Base-by-base conservation (phyloP, 2,888 invertebrate genomes). In the Xanthia icteritia region DNA sequence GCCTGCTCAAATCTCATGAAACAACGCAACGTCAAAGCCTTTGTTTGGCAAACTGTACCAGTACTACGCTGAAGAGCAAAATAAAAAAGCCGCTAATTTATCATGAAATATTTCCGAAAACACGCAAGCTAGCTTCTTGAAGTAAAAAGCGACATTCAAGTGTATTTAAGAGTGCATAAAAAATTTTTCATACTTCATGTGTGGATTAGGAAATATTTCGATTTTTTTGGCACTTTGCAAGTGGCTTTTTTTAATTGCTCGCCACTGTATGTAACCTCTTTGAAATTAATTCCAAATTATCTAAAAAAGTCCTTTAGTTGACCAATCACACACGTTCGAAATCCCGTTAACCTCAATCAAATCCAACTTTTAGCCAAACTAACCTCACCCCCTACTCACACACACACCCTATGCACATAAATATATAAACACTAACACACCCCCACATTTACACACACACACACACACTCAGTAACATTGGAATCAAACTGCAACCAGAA, bases 401-500 rank as follows among this genome's bases (percentile, higher is more conserved):
- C 67, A 69, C 56, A 73, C 72, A 54, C 6, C 6, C n/a, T 60
- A 48, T 11, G 23, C 48, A 77, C 51, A 60, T 39, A 64, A 9
- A 74, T 17, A 27, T 58, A 65, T 51, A 58, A 58, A 72, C 76
- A 76, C 27, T 27, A 39, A 76, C 54, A 56, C 66, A 63, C 9
- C 39, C 64, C 67, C 73, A 73, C 69, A 60, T 68, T 70, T 36
- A 67, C 72, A 56, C 58, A 63, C 75, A 61, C 67, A 79, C 56
- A 65, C 73, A 61, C 65, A 76, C 63, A 78, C 68, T 76, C 36
- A 39, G 60, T 66, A 77, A 82, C 74, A 82, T 73, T 74, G 66
- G 68, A 83, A 80, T 84, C 86, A 86, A 81, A 80, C 76, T 83
- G 86, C 85, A 86, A 74, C 79, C 48, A 81, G 89, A 89, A 89